Base-by-base conservation (phyloP, 2,113 vertebrate species). In the Xyrauchen texanus region DNA sequence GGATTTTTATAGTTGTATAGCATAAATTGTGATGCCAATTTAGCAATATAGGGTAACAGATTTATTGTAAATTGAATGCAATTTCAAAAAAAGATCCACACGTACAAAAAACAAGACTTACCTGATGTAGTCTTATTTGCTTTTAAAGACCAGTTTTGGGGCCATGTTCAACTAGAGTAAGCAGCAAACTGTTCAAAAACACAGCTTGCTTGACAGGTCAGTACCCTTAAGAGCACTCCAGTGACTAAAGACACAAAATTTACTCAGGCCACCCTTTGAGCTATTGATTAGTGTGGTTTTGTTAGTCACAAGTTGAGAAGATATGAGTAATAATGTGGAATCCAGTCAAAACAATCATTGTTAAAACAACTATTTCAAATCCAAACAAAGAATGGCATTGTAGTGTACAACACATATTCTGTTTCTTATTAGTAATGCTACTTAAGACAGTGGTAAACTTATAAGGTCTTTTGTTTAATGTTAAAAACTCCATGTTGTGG, bases 231-330 rank as follows among this genome's bases (percentile, higher is more conserved):
- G 89, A 86, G 81, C 86, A 86, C 62, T 4, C 42, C 55, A 69
- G 64, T 51, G 58, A n/a, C 11, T 71, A 10, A n/a, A 34, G 42
- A 85, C 21, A 34, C 21, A 34, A 42, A 4, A 62, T 85, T 76
- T 80, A 77, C 85, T 85, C 79, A 81, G 42, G 4, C 16, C 81
- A 83, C 93, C 91, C 92, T 93, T 93, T 92, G 91, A 89, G 82
- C 85, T 88, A 88, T 91, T 84, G 88, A 92, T 90, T 60, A 13
- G 15, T 42, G 81, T 47, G 70, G 5, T 72, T 67, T n/a, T 68
- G 65, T 58, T 9, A 60, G 53, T 55, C 15, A 52, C 12, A 55
- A 53, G 61, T 34, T 55, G 16, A 53, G 11, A 16, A 74, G 8
- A 63, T 51, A 9, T 34, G 44, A 49, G 21, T 13, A 3, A 46